Evolutionary conservation across 2,888 invertebrate genomes (phyloP).

Genomic region (Andrena hattorfiana): DNA sequence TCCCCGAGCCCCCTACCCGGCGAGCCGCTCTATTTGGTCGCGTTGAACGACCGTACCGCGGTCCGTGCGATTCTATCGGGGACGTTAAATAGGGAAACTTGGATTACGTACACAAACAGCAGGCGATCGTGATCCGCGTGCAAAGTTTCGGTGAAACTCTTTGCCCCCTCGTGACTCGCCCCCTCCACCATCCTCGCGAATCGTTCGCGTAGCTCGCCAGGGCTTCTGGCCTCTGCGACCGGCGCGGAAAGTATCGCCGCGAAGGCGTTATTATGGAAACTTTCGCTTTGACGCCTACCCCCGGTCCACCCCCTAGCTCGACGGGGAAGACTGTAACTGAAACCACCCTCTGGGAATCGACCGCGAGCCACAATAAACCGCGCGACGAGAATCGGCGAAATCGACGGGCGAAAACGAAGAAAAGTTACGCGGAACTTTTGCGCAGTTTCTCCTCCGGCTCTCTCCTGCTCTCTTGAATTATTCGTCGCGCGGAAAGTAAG

Average conservation of each 20-base stretch:
- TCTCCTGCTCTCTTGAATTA: constrained; percentile 53
- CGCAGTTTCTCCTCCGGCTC: not conserved
- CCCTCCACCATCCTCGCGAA: not conserved
- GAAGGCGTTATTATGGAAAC: constrained; percentile 62
- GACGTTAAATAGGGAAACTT: not conserved
- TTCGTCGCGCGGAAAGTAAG: constrained; percentile 62
- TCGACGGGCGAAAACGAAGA: constrained; percentile 23
- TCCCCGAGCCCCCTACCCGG: not conserved
- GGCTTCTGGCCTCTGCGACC: constrained; percentile 9
- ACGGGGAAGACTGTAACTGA: constrained; percentile 54
- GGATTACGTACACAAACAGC: not conserved
- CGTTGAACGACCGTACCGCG: too few species aligned
- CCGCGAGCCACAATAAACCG: constrained; percentile 45
- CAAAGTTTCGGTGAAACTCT: constrained; percentile 1
- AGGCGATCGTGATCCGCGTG: not conserved
- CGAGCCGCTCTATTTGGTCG: not conserved
- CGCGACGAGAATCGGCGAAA: constrained; percentile 36
- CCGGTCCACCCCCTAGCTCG: constrained; percentile 13
- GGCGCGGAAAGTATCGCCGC: constrained; percentile 30
- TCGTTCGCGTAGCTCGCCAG: constrained; percentile 29
- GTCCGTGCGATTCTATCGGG: not conserved
- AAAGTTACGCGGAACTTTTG: constrained; percentile 46
- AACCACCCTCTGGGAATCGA: constrained; percentile 29
- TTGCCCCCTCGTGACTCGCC: not conserved
- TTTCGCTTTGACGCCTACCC: constrained; percentile 60